These are phyloP conservation scores for Drosophila niveifrons DNA, from an alignment of 2,888 invertebrate genomes.

Conservation along the genomic window DNA sequence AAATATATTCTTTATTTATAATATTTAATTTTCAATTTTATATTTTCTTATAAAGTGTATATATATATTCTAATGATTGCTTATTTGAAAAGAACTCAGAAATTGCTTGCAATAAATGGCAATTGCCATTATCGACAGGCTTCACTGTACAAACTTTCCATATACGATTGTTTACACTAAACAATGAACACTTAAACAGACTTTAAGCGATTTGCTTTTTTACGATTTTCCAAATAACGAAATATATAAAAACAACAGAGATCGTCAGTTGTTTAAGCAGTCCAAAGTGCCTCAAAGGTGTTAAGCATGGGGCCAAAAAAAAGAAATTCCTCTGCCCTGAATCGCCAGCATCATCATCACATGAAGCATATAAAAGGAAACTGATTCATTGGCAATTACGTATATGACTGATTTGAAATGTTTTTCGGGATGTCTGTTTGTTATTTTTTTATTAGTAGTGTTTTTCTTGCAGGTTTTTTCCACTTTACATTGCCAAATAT, in stretches of 20 bases:
- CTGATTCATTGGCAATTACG: constrained; percentile 57
- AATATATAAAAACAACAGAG: constrained; percentile 55
- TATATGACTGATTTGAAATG: constrained; percentile 26
- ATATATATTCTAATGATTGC: too few relatives aligned
- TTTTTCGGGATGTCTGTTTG: constrained; percentile 5
- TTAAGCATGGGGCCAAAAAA: constrained; percentile 17
- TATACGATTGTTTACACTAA: constrained; percentile 63
- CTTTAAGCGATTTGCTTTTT: constrained; percentile 72
- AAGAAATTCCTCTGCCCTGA: constrained; percentile 8
- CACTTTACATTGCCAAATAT: constrained; percentile 59
- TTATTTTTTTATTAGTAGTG: constrained; percentile 8
- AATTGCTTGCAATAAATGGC: too few relatives aligned
- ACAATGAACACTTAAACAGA: constrained; percentile 75
- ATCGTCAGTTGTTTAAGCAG: constrained; percentile 47
- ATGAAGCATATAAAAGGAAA: constrained; percentile 14
- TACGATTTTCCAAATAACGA: constrained; percentile 73
- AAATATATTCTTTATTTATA: too few relatives aligned
- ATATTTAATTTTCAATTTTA: too few relatives aligned
- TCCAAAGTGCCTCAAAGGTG: constrained; percentile 65
- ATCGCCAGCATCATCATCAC: constrained; percentile 28
- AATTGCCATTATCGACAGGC: background rate
- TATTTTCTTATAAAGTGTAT: too few relatives aligned
- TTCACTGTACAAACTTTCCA: constrained; percentile 23
- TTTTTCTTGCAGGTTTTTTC: background rate
- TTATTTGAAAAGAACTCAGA: too few relatives aligned